A percentile compares a stretch with the other conserved stretches of the same genome.
These are phyloP conservation scores for Clarias batrachus DNA, from an alignment of 2,113 vertebrate genomes.

Conservation along the genomic window DNA sequence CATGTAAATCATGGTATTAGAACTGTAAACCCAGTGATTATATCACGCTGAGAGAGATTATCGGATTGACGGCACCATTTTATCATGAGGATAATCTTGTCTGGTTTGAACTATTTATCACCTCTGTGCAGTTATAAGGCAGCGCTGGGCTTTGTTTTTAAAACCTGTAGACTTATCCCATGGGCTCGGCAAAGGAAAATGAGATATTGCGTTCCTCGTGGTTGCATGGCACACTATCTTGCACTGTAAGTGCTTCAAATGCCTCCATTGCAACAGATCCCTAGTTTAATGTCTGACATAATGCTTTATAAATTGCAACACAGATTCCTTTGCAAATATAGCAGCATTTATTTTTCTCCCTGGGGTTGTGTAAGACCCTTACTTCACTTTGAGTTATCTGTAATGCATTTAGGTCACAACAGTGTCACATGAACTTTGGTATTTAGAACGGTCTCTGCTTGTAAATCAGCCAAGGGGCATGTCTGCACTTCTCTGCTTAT, in stretches of 20 bases:
- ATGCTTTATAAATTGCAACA: neutral
- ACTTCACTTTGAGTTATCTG: neutral
- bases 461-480: neutral
- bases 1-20: slow-evolving; percentile 19
- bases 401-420: slow-evolving; percentile 9
- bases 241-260: neutral
- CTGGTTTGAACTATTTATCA: slow-evolving; percentile 8
- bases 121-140: no score
- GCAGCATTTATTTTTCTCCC: no score
- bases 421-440: neutral
- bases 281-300: slow-evolving; percentile 21
- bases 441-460: neutral
- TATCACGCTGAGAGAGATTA: neutral
- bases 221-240: neutral
- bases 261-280: neutral
- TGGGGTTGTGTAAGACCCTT: neutral
- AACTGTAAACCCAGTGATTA: neutral
- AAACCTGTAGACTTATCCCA: neutral
- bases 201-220: neutral
- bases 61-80: slow-evolving; percentile 11
- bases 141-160: neutral
- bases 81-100: slow-evolving; percentile 7
- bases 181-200: neutral
- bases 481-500: neutral
- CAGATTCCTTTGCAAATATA: neutral